Evolutionary conservation across 1,140 invertebrate species (phyloP).

Genomic region (Drosophila ohnishii): DNA sequence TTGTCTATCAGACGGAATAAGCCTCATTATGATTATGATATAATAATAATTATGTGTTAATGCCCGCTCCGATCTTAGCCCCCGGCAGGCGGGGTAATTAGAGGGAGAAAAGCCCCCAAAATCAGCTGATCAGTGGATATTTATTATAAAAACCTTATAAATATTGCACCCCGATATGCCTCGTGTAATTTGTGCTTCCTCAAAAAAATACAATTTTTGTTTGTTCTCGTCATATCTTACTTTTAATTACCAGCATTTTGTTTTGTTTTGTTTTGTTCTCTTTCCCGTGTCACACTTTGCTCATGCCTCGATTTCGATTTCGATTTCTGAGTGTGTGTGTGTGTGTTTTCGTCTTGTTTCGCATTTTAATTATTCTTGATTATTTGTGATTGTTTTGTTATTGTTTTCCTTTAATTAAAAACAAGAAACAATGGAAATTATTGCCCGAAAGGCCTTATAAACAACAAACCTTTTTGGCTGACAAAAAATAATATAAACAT

Average conservation of each 20-base stretch:
- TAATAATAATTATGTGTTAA: constrained; percentile 44
- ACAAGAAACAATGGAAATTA: constrained; percentile 58
- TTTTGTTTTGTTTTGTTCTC: constrained; percentile 21
- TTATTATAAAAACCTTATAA: constrained; percentile 13
- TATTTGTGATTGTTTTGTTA: constrained; percentile 52
- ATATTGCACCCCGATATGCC: constrained; percentile 12
- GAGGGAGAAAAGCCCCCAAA: constrained; percentile 12
- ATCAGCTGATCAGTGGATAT: constrained; percentile 10
- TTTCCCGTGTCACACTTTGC: constrained; percentile 36
- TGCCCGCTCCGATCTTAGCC: constrained; percentile 36
- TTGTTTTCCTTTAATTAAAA: constrained; percentile 54
- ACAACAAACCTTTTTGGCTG: constrained; percentile 33
- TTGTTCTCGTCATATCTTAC: constrained; percentile 48
- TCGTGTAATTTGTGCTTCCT: constrained; percentile 49
- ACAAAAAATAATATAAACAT: no score
- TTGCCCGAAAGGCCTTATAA: constrained; percentile 30
- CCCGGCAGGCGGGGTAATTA: constrained; percentile 34
- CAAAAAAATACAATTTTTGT: constrained; percentile 33
- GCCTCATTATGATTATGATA: constrained; percentile 47
- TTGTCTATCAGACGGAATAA: constrained; percentile 32
- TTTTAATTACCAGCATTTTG: constrained; percentile 55
- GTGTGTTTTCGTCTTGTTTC: constrained; percentile 33
- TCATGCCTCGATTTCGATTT: constrained; percentile 29
- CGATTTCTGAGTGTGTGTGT: constrained; percentile 16
- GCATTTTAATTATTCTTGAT: constrained; percentile 50